These are phyloP conservation scores for Julus scandinavius DNA, from an alignment of 2,888 invertebrate genomes.

Conservation along the genomic window DNA sequence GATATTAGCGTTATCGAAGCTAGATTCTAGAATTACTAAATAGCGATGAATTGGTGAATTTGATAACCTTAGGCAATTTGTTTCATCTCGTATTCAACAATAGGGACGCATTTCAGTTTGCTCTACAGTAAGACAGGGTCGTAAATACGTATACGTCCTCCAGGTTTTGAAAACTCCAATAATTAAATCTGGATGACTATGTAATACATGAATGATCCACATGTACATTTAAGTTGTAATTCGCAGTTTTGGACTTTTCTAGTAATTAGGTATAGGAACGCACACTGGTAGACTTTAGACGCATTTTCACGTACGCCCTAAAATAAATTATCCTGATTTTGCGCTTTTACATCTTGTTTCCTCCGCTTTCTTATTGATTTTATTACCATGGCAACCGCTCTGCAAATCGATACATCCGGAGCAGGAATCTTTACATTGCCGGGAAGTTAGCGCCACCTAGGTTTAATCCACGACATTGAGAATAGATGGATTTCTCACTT, in stretches of 20 bases:
- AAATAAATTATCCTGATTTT: slow-evolving; percentile 20
- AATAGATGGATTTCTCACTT: not conserved
- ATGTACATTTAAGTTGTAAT: not conserved
- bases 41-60: not conserved
- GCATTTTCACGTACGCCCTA: not conserved
- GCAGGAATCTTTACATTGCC: not conserved
- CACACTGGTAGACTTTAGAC: not conserved
- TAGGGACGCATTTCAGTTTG: not conserved
- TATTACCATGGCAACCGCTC: slow-evolving; percentile 12
- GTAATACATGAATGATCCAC: too few relatives aligned
- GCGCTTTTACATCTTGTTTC: slow-evolving; percentile 28
- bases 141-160: too few relatives aligned
- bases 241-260: not conserved
- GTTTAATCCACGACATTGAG: not conserved
- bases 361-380: slow-evolving; percentile 10
- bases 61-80: not conserved
- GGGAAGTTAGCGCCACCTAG: not conserved
- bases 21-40: not conserved
- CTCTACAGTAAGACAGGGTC: too few relatives aligned
- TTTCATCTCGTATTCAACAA: not conserved
- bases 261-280: not conserved
- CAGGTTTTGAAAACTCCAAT: too few relatives aligned
- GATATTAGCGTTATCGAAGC: not conserved
- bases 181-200: too few relatives aligned
- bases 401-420: not conserved